Conservation (phyloP, 2,888 invertebrate genomes). For the Rhabditoides inermis region DNA sequence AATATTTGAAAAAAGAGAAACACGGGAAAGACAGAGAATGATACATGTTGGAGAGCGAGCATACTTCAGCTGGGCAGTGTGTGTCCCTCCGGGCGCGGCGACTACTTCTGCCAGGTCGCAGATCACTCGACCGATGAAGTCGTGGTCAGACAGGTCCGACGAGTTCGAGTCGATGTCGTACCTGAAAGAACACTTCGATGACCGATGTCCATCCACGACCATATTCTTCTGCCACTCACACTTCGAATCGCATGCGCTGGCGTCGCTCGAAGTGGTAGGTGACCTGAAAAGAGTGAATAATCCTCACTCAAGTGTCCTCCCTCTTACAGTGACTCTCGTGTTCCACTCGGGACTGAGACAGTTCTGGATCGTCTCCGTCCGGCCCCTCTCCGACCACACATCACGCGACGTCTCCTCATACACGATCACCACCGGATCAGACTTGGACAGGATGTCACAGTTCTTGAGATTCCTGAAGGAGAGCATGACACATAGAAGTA, state of each 20-base stretch:
- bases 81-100: conserved; percentile 20
- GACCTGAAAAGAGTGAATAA: too few relatives aligned
- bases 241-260: conserved; percentile 42
- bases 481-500: too few relatives aligned
- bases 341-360: conserved; percentile 43
- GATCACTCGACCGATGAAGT: conserved; percentile 59
- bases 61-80: too few relatives aligned
- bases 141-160: conserved; percentile 39
- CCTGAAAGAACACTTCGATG: conserved; percentile 20
- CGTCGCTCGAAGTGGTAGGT: conserved; percentile 47
- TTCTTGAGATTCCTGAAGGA: conserved; percentile 42
- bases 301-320: too few relatives aligned
- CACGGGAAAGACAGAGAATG: too few relatives aligned
- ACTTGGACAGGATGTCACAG: conserved; percentile 45
- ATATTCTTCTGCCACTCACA: conserved; percentile 21
- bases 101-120: conserved; percentile 60
- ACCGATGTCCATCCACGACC: neutral
- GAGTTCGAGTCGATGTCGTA: conserved; percentile 40
- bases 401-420: conserved; percentile 18
- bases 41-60: too few relatives aligned
- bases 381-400: conserved; percentile 39
- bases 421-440: conserved; percentile 46
- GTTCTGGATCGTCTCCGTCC: conserved; percentile 46
- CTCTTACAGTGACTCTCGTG: conserved; percentile 33
- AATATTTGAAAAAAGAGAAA: too few relatives aligned